Conservation (phyloP, 2,797 vertebrate species). For the Mormyrops attenuatus region DNA sequence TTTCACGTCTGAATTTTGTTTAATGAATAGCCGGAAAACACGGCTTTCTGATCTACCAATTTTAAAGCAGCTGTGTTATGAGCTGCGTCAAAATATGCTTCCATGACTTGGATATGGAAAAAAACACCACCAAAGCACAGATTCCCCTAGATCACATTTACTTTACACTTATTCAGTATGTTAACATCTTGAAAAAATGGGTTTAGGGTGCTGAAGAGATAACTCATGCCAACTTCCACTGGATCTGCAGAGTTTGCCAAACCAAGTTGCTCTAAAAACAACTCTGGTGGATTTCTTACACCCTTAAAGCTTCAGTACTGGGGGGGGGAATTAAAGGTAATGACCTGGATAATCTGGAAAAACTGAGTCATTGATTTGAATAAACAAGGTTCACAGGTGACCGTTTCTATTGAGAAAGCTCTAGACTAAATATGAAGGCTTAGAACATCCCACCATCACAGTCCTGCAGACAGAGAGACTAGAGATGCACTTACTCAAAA, state of each 20-base stretch:
- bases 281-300: background rate
- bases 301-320: background rate
- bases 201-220: background rate
- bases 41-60: background rate
- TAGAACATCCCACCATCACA: background rate
- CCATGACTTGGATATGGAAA: background rate
- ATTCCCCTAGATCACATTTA: background rate
- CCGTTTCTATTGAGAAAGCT: background rate
- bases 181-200: background rate
- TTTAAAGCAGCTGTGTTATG: background rate
- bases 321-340: background rate
- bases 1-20: background rate
- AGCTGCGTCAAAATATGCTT: background rate
- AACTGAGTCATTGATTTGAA: background rate
- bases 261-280: background rate
- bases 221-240: background rate
- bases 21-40: background rate
- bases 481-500: background rate
- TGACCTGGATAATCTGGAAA: background rate
- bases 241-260: background rate
- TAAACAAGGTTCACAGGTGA: background rate
- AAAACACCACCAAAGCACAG: background rate
- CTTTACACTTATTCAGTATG: background rate
- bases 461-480: background rate
- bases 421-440: background rate